Percentiles rank a stretch among this genome's conserved stretches.
These are phyloP conservation scores for Stictonetta naevosa DNA, from an alignment of 2,113 vertebrate genomes.

Conservation along the genomic window DNA sequence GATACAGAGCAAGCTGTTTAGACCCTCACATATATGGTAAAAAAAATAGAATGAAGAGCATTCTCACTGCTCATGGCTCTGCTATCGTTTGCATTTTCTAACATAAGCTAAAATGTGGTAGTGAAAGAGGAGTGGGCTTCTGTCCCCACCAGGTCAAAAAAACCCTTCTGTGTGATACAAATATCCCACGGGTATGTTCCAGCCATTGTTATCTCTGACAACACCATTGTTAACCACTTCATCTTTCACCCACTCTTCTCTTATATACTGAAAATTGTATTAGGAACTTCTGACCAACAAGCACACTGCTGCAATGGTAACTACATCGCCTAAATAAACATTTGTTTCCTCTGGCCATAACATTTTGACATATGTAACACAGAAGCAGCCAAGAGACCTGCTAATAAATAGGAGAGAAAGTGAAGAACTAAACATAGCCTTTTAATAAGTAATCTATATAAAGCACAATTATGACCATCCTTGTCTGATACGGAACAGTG, in stretches of 20 bases:
- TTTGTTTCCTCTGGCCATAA: background rate
- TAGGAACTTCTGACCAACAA: background rate
- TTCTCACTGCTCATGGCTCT: background rate
- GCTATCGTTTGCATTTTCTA: background rate
- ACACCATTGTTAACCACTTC: background rate
- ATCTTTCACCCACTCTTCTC: background rate
- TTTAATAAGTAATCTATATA: background rate
- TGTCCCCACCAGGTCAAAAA: background rate
- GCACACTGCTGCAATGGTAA: background rate
- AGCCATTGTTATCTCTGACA: background rate
- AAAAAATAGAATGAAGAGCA: background rate
- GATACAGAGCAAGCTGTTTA: background rate
- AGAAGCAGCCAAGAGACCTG: background rate
- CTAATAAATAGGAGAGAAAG: background rate
- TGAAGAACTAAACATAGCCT: background rate
- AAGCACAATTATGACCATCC: background rate
- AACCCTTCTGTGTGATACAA: fast-evolving
- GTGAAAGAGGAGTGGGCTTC: background rate
- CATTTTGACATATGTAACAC: background rate
- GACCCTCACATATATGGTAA: background rate
- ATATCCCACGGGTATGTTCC: background rate
- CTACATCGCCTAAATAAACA: background rate
- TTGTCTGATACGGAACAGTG: background rate
- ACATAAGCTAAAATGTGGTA: background rate
- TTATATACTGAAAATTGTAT: background rate